These are phyloP conservation scores for Sterrhoptilus dennistouni DNA, from an alignment of 2,113 vertebrate genomes.

Conservation along the genomic window DNA sequence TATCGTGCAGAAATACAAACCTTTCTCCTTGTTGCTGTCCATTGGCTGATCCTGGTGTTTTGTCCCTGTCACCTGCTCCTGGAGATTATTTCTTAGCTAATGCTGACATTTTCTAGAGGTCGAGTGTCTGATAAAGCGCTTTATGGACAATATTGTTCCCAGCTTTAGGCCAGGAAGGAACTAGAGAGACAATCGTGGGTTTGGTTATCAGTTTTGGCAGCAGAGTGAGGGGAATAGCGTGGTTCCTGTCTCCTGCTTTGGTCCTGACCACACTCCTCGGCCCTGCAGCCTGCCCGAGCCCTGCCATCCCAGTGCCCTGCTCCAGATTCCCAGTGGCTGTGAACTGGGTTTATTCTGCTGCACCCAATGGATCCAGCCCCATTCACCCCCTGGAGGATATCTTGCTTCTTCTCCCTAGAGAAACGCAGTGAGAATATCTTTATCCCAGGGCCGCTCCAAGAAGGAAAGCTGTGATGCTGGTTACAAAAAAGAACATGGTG, in stretches of 20 bases:
- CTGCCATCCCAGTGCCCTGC: background rate
- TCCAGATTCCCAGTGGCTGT: background rate
- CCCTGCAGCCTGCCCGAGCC: rapidly evolving
- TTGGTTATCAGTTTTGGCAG: background rate
- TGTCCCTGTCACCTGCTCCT: background rate
- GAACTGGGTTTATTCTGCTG: background rate
- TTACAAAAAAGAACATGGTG: background rate
- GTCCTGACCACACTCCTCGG: background rate
- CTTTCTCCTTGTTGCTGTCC: background rate
- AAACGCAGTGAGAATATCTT: background rate
- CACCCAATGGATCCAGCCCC: background rate
- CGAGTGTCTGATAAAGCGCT: rapidly evolving
- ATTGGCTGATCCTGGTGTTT: rapidly evolving
- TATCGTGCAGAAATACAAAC: background rate
- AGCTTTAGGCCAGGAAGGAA: background rate
- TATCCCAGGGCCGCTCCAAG: background rate
- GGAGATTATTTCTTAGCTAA: background rate
- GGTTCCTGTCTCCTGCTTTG: background rate
- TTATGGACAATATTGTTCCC: background rate
- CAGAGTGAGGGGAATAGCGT: background rate
- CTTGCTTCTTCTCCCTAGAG: background rate
- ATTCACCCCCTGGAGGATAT: background rate
- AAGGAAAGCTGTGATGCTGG: rapidly evolving
- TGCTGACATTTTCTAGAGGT: background rate
- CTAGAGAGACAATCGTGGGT: background rate